Evolutionary conservation across 2,113 vertebrate genomes (phyloP), one percentile per base, ranked within the genome.

Genomic region (Fukomys damarensis): DNA sequence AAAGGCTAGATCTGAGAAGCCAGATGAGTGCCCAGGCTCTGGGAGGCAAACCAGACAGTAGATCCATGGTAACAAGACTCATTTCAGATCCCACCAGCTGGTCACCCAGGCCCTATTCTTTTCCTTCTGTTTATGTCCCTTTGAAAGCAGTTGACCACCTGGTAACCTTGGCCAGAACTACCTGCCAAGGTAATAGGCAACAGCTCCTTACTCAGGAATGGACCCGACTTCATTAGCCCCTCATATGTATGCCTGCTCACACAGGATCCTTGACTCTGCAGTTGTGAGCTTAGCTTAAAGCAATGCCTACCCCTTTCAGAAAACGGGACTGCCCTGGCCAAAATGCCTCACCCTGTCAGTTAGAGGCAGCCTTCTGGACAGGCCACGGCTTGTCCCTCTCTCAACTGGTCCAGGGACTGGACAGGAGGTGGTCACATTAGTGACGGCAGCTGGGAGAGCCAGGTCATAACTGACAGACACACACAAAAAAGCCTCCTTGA

Each of bases 51-150:
- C 17, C 87, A 82, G 85, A 93, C 26, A 79, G 59, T 17, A 88
- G 61, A 91, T 61, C n/a, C 54, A 91, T 54, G n/a, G 66, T 88
- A 91, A 96, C n/a, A 79, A 95, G 83, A 70, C 4, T 63, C 74
- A 94, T 94, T 94, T 96, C 52, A 93, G 79, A 89, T 93, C 61
- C 77, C 43, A 89, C 93, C 93, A 97, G 93, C 86, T 98, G 96
- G 88, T 84, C 68, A 96, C 95, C 65, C 81, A 70, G 76, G 52
- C 79, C 58, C 46, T 81, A 22, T 76, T 70, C 92, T 94, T 58
- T 95, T 92, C 56, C 59, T 92, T 90, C 70, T 90, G 19, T 24
- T 58, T 92, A 3, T 28, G 30, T 43, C 85, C 38, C 32, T 94
- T 90, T 85, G 26, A 94, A 97, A 95, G 79, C 65, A 77, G n/a